Conservation (phyloP, 1,140 invertebrate species). For the Parapsyche elsis region DNA sequence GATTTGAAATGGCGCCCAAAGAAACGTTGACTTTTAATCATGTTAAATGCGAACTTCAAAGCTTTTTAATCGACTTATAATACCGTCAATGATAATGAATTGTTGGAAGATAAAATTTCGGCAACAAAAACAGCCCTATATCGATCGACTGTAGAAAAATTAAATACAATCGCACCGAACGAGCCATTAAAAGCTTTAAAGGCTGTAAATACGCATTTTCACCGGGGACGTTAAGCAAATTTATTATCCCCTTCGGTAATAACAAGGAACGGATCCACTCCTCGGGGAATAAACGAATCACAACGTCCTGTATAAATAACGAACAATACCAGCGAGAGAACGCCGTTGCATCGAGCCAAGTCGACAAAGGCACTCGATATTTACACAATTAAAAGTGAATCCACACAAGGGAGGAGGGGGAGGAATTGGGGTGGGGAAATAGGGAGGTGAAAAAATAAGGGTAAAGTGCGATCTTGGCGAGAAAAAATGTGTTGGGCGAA, state of each 20-base stretch:
- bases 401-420: not conserved
- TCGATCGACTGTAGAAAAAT: too few species aligned
- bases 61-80: too few species aligned
- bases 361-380: constrained; percentile 24
- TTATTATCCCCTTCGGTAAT: not conserved
- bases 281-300: constrained; percentile 11
- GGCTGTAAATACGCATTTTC: not conserved
- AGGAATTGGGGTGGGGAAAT: too few species aligned
- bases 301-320: not conserved
- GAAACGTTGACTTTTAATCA: too few species aligned
- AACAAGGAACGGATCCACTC: constrained; percentile 5
- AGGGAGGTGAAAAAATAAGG: too few species aligned
- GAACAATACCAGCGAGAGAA: not conserved
- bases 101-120: too few species aligned
- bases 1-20: too few species aligned
- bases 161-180: too few species aligned
- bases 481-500: not conserved
- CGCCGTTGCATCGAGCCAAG: not conserved
- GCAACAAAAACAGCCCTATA: too few species aligned
- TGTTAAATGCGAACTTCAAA: too few species aligned
- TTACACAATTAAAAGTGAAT: constrained; percentile 24
- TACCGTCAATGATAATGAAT: too few species aligned
- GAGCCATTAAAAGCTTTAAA: not conserved
- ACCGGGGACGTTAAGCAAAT: constrained; percentile 17
- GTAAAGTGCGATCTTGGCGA: not conserved